Evolutionary conservation across 2,888 invertebrate species (phyloP), one percentile per base, ranked within the genome.

Genomic region (Lamproptera curius): DNA sequence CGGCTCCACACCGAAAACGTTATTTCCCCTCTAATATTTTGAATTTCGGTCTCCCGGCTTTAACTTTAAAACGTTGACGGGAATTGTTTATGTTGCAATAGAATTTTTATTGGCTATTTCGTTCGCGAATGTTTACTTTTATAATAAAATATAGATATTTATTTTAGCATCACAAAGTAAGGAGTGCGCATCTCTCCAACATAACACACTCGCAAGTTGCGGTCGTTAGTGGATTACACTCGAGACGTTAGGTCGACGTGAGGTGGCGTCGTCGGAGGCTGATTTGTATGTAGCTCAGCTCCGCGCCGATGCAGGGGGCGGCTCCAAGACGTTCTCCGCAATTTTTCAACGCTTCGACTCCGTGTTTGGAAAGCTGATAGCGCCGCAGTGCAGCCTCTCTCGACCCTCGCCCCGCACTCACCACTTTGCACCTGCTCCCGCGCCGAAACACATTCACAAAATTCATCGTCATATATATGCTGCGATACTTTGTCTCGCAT

Each of bases 401-500:
- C n/a, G 3, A n/a, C 31, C n/a, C 11, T 13, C 58, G 55, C 50
- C 53, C 58, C 50, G 51, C 57, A 52, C 54, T 53, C 54, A 48
- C 51, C 59, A 61, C 54, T 54, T 61, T 66, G 61, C 79, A 76
- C 75, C 78, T 78, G 79, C 73, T 76, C 75, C 59, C 71, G 69
- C 70, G 71, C 71, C 68, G 70, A 63, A 62, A 73, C 73, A 71
- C 75, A n/a, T n/a, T 84, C 82, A 78, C 70, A 73, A 76, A 73
- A 78, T 79, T 72, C 54, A 57, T 58, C 53, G 50, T 52, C 77
- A 77, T 78, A 67, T 75, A 76, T 68, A 65, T 75, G 68, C 73
- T n/a, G 74, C 78, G 76, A 75, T 75, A 74, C 76, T 79, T 82
- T 86, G 84, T 85, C 84, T 85, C 85, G n/a, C n/a, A 83, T 85